Base-by-base conservation (phyloP, 2,888 invertebrate species). In the Hoplodrina blanda region DNA sequence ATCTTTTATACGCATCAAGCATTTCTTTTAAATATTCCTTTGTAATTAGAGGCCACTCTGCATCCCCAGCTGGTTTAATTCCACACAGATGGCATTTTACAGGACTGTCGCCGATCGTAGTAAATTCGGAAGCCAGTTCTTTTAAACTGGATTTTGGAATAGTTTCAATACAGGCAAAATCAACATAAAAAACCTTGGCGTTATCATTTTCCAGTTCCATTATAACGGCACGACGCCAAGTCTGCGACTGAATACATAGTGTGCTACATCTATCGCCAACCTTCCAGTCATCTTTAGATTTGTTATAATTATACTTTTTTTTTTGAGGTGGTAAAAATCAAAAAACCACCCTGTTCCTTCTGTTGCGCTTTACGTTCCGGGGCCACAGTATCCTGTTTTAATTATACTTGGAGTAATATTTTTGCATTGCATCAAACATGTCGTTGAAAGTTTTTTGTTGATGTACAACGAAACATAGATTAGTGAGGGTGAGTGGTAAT, bases 31-130 rank as follows among this genome's bases (percentile, higher is more conserved):
- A 94, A 78, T 94, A 96, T 76, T 97, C 97, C 41, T 96, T 96
- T 0, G 98, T 96, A 0, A 97, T 86, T 0, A 94, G 93, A 0
- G 97, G 96, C 97, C 97, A 98, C 33, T 95, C 95, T 0, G 96
- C 94, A 0, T 96, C 97, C 0, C 97, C 97, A 0, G 98, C 97
- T 0, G 98, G 97, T 33, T 94, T 91, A 13, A 98, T 96, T 25
- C 97, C 97, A 2, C 96, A 97, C 62, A 98, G 89, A 87, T 97
- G 97, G 76, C 98, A 97, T 79, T 96, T 96, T 30, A 97, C 93
- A 0, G 97, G 97, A 0, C 97, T 97, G 71, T 97, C 96, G 0
- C 96, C 96, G 0, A 96, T 90, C 0, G 90, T 88, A 10, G 90
- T 86, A 76, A 97, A 97, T 11, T 95, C 90, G 0, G 92, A 83